Percentiles rank a stretch among this genome's conserved stretches.
These are phyloP conservation scores for Hypercompe scribonia DNA, from an alignment of 2,888 invertebrate genomes.

Conservation along the genomic window DNA sequence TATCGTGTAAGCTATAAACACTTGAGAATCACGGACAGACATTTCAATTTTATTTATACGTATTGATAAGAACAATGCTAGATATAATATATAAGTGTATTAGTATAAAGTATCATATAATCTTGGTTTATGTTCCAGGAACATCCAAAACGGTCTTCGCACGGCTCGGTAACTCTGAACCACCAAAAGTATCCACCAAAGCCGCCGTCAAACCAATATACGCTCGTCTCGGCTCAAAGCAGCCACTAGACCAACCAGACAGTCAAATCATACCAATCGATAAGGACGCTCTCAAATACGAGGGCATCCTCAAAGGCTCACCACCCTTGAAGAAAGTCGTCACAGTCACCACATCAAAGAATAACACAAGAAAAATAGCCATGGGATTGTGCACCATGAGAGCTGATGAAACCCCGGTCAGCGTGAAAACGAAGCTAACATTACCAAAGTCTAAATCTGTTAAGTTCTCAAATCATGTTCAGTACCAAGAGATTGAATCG, in stretches of 20 bases:
- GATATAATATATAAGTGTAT: no score
- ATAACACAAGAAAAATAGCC: conserved; percentile 71
- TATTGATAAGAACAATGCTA: no score
- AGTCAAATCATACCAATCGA: conserved; percentile 63
- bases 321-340: conserved; percentile 62
- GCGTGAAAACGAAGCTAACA: conserved; percentile 76
- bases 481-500: conserved; percentile 80
- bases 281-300: conserved; percentile 79
- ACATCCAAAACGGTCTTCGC: conserved; percentile 73
- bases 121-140: conserved; percentile 45
- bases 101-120: background rate
- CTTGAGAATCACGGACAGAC: no score
- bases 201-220: conserved; percentile 71
- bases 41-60: no score
- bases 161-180: conserved; percentile 73
- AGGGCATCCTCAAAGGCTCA: conserved; percentile 77
- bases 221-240: conserved; percentile 74
- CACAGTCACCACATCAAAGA: conserved; percentile 70
- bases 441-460: conserved; percentile 76
- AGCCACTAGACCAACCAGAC: conserved; percentile 30
- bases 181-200: conserved; percentile 51
- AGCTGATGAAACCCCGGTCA: conserved; percentile 78
- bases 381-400: conserved; percentile 75
- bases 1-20: no score
- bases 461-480: conserved; percentile 77